These are phyloP conservation scores for Calyptommatus sinebrachiatus DNA, from an alignment of 2,113 vertebrate species.

Conservation along the genomic window DNA sequence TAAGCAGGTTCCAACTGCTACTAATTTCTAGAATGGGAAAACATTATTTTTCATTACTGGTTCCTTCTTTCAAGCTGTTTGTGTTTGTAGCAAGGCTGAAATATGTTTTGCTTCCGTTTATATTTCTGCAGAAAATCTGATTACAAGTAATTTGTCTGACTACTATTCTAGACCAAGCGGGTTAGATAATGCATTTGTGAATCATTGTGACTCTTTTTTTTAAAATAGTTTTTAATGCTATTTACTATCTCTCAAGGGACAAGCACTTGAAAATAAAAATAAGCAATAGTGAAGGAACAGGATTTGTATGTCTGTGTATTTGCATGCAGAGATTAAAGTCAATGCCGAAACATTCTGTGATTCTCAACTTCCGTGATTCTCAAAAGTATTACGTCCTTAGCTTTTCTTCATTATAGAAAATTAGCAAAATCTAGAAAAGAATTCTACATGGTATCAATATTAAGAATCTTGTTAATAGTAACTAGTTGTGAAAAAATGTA, in stretches of 20 bases:
- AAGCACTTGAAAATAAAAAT: constrained; percentile 9
- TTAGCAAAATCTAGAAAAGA: no score
- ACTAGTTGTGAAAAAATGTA: no score
- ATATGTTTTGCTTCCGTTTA: not conserved
- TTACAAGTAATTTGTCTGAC: not conserved
- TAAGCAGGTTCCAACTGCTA: not conserved
- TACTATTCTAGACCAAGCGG: not conserved
- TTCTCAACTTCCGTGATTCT: not conserved
- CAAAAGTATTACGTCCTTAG: not conserved
- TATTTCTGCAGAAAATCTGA: constrained; percentile 12
- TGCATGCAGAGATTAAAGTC: not conserved
- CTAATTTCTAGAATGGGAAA: constrained; percentile 3
- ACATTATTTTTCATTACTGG: constrained; percentile 10
- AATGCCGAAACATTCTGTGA: not conserved
- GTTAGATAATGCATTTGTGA: constrained; percentile 11
- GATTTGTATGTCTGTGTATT: not conserved
- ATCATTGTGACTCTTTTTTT: not conserved
- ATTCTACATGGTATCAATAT: no score
- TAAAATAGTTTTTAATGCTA: constrained; percentile 7
- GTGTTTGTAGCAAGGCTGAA: not conserved
- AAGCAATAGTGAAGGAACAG: not conserved
- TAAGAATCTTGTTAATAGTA: no score
- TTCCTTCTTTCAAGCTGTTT: not conserved
- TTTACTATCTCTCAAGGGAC: constrained; percentile 25
- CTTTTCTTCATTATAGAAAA: not conserved